Evolutionary conservation across 2,797 vertebrate species (phyloP).

Genomic region (Champsocephalus esox): DNA sequence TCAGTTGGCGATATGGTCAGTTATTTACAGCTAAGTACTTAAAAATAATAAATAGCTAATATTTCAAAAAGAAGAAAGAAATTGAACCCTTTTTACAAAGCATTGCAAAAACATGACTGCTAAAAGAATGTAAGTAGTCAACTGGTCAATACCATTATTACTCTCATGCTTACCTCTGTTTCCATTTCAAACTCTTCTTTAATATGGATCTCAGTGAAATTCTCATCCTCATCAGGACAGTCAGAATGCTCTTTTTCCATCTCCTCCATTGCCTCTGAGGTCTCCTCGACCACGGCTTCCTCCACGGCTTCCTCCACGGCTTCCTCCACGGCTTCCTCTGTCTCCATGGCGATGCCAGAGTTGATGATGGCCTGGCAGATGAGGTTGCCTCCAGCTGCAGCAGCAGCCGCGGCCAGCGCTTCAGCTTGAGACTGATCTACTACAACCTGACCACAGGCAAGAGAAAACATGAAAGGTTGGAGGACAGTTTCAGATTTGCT

Average conservation of each 20-base stretch:
- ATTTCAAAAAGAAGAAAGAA: neutral
- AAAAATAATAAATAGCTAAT: neutral
- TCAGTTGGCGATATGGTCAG: neutral
- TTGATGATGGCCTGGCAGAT: conserved; percentile 97
- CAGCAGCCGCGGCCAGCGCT: conserved; percentile 80
- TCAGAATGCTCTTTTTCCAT: conserved; percentile 70
- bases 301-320: conserved; percentile 41
- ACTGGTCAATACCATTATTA: neutral
- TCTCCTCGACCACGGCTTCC: conserved; percentile 64
- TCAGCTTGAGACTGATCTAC: conserved; percentile 82
- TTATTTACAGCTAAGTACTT: neutral
- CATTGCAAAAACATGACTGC: neutral
- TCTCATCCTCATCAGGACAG: conserved; percentile 62
- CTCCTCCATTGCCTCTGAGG: conserved; percentile 38
- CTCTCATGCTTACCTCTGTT: conserved; percentile 52
- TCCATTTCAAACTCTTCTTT: conserved; percentile 84
- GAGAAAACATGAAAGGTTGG: neutral
- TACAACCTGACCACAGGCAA: conserved; percentile 67
- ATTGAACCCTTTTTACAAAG: neutral
- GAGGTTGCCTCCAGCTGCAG: conserved; percentile 87
- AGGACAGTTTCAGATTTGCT: no score
- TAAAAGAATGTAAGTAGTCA: neutral
- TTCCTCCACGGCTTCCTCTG: conserved; percentile 78
- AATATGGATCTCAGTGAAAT: conserved; percentile 82
- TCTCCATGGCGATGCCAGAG: conserved; percentile 91